Percentiles rank a stretch among this genome's conserved stretches.
These are phyloP conservation scores for Ferdinandea cuprea DNA, from an alignment of 2,888 invertebrate genomes.

Conservation along the genomic window DNA sequence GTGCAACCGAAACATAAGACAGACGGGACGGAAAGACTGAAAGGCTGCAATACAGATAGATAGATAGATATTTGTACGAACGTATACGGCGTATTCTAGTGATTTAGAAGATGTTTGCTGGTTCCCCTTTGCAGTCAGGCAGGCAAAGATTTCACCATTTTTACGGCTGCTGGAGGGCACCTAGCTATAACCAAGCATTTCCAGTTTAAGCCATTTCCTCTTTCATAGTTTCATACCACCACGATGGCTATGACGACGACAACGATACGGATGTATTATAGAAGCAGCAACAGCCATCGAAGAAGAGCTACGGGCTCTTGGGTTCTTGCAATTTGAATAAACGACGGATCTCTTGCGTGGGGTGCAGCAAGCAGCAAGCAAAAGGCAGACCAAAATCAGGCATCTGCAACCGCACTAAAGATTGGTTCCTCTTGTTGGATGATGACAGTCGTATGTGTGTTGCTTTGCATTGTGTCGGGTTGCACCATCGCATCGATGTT, in stretches of 20 bases:
- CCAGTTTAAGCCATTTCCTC: conserved; percentile 69
- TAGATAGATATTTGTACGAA: conserved; percentile 39
- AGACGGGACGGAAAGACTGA: conserved; percentile 28
- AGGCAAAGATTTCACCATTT: conserved; percentile 57
- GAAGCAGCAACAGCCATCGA: conserved; percentile 19
- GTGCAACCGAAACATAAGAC: conserved; percentile 10
- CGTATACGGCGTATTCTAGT: conserved; percentile 48
- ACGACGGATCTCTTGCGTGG: conserved; percentile 51
- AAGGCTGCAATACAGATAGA: conserved; percentile 39
- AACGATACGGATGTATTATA: conserved; percentile 65
- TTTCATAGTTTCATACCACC: conserved; percentile 58
- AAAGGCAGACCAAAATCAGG: not conserved
- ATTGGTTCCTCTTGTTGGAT: conserved; percentile 47
- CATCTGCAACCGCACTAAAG: conserved; percentile 42
- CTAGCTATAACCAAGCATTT: conserved; percentile 24
- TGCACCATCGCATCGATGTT: conserved; percentile 75
- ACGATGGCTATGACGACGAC: conserved; percentile 21
- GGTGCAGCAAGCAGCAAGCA: conserved; percentile 30
- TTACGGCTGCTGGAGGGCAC: conserved; percentile 32
- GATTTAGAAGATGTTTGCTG: conserved; percentile 65
- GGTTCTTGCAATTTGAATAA: conserved; percentile 64
- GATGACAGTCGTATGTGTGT: conserved; percentile 25
- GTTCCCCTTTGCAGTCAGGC: conserved; percentile 41
- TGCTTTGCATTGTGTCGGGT: conserved; percentile 64
- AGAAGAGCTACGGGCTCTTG: conserved; percentile 35